A percentile compares a stretch with the other conserved stretches of the same genome.
phyloP scores from a whole-genome alignment of 1,140 invertebrate genomes.

The Zaprionus vittiger region DNA sequence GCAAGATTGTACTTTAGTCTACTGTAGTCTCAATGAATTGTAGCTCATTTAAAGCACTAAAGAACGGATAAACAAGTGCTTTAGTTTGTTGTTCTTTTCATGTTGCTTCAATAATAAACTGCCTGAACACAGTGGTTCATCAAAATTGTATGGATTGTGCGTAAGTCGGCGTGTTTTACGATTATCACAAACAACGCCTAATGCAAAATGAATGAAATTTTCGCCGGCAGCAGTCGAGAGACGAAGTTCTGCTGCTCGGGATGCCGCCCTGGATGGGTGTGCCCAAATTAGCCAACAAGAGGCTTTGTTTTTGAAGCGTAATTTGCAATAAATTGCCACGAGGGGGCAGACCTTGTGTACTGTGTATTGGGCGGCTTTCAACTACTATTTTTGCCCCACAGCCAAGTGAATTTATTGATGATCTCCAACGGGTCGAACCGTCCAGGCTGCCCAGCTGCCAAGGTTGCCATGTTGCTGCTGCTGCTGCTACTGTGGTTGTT shows the following conservation, averaged over 20 bases:
- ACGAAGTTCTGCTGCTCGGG: neutral
- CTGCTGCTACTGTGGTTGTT: conserved; percentile 54
- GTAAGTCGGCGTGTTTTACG: conserved; percentile 21
- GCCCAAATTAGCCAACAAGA: conserved; percentile 71
- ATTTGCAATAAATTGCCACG: conserved; percentile 80
- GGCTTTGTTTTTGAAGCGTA: conserved; percentile 79
- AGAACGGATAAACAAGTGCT: neutral
- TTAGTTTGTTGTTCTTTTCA: neutral
- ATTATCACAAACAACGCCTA: conserved; percentile 51
- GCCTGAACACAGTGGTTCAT: conserved; percentile 3
- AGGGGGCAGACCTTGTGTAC: conserved; percentile 41
- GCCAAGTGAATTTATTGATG: conserved; percentile 79
- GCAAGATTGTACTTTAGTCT: no score
- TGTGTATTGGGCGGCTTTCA: conserved; percentile 38
- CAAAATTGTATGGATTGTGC: conserved; percentile 3
- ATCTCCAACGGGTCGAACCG: conserved; percentile 56
- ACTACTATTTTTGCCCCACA: conserved; percentile 67
- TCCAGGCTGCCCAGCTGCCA: conserved; percentile 20
- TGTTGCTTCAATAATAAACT: neutral
- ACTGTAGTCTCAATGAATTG: no score
- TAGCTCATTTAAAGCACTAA: neutral
- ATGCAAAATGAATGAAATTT: conserved; percentile 70
- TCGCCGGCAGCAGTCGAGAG: conserved; percentile 26
- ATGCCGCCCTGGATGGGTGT: conserved; percentile 5
- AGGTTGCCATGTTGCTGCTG: conserved; percentile 11